phyloP scores from a whole-genome alignment of 1,140 invertebrate genomes.

The Aphaenogaster floridana region DNA sequence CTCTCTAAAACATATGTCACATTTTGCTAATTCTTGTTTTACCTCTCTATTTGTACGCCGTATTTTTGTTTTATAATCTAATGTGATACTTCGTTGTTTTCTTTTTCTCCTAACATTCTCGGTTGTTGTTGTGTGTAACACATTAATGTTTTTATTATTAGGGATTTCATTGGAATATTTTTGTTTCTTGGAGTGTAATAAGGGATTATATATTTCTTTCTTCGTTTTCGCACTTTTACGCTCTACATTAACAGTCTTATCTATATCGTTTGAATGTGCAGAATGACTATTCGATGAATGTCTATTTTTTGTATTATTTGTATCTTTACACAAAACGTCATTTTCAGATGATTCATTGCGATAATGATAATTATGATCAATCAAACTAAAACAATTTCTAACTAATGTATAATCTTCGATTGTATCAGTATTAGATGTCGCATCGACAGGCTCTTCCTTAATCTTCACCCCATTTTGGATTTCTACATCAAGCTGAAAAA shows the following conservation, averaged over 20 bases:
- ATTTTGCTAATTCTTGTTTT: neutral
- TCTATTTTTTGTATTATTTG: neutral
- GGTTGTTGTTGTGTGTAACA: neutral
- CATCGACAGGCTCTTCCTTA: conserved; percentile 48
- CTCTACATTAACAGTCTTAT: neutral
- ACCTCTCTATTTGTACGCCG: neutral
- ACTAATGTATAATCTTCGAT: neutral
- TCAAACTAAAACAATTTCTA: neutral
- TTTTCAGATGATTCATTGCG: neutral
- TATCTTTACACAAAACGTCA: neutral
- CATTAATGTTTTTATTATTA: neutral
- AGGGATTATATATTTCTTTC: neutral
- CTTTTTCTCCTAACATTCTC: neutral
- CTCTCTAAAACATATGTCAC: conserved; percentile 32
- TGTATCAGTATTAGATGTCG: neutral
- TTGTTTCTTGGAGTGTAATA: neutral
- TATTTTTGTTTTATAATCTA: neutral
- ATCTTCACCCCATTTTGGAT: conserved; percentile 24
- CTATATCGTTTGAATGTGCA: neutral
- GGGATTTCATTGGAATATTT: neutral
- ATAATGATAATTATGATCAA: neutral
- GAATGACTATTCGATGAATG: neutral
- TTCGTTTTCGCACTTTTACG: neutral
- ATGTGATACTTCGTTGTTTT: neutral
- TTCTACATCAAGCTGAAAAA: conserved; percentile 57